These are phyloP conservation scores for Herpetotheres cachinnans DNA, from an alignment of 2,113 vertebrate genomes.

Conservation along the genomic window DNA sequence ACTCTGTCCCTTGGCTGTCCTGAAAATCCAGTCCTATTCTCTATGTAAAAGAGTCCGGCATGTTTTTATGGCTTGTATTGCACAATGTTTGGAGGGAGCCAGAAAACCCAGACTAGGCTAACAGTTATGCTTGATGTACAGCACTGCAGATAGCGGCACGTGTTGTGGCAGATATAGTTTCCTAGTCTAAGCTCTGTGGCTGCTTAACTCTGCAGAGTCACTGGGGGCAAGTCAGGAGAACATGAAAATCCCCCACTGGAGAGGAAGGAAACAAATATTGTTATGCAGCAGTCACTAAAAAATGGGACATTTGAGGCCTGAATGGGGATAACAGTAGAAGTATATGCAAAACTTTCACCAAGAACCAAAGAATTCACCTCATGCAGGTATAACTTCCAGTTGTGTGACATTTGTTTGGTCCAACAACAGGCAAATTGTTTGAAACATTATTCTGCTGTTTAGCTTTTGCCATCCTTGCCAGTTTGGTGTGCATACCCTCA, in stretches of 20 bases:
- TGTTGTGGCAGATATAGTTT: neutral
- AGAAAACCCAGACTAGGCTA: neutral
- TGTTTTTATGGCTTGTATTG: neutral
- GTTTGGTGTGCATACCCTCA: neutral
- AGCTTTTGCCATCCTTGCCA: neutral
- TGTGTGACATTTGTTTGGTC: neutral
- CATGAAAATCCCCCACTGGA: neutral
- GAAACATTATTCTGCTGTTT: neutral
- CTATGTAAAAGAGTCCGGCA: neutral
- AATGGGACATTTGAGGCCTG: neutral
- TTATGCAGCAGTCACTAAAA: neutral
- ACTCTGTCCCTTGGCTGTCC: neutral
- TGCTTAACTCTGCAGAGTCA: neutral
- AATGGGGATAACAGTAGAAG: neutral
- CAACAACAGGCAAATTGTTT: neutral
- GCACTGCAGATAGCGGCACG: neutral
- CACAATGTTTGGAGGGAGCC: neutral
- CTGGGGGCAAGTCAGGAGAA: neutral
- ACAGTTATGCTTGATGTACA: neutral
- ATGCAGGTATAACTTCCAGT: neutral
- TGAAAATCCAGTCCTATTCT: neutral
- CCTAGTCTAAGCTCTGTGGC: neutral
- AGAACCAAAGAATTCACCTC: neutral
- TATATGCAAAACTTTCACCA: neutral
- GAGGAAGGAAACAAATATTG: neutral